These are phyloP conservation scores for Tricholauxania praeusta DNA, from an alignment of 2,888 invertebrate species.

Conservation along the genomic window DNA sequence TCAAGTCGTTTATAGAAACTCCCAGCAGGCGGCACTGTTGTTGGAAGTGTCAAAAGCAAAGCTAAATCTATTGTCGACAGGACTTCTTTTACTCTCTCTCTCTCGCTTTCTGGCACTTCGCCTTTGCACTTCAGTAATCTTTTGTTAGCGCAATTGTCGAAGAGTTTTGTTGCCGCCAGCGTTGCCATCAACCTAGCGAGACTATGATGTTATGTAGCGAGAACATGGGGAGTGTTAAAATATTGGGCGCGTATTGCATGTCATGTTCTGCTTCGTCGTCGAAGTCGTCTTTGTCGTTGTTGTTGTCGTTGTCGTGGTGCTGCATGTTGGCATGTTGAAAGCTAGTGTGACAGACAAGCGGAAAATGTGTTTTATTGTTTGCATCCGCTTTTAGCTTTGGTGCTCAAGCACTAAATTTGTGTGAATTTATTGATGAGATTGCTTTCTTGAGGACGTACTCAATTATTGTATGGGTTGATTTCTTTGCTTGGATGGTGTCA, in stretches of 20 bases:
- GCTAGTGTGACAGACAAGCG: conserved; percentile 65
- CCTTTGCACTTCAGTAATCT: conserved; percentile 24
- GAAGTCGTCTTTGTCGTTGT: conserved; percentile 33
- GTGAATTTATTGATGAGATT: conserved; percentile 60
- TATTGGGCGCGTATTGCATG: conserved; percentile 22
- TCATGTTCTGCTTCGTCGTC: conserved; percentile 2
- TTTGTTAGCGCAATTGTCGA: conserved; percentile 61
- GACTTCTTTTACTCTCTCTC: conserved; percentile 36
- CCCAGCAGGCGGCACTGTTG: conserved; percentile 60
- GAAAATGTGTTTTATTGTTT: conserved; percentile 66
- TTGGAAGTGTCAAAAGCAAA: conserved; percentile 65
- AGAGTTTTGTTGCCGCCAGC: conserved; percentile 48
- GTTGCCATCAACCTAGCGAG: not conserved
- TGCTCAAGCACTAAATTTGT: conserved; percentile 54
- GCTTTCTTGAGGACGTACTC: conserved; percentile 46
- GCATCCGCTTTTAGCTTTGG: conserved; percentile 53
- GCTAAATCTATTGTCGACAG: conserved; percentile 65
- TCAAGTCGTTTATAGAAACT: conserved; percentile 47
- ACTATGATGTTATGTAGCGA: too few species aligned
- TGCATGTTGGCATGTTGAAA: conserved; percentile 55
- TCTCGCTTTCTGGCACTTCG: not conserved
- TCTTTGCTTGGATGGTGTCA: conserved; percentile 44
- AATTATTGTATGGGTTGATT: conserved; percentile 7
- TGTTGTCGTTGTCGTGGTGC: conserved; percentile 39
- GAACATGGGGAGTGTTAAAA: conserved; percentile 1